Evolutionary conservation across 1,140 invertebrate species (phyloP), one percentile per base, ranked within the genome.

Genomic region (Spodoptera frugiperda): DNA sequence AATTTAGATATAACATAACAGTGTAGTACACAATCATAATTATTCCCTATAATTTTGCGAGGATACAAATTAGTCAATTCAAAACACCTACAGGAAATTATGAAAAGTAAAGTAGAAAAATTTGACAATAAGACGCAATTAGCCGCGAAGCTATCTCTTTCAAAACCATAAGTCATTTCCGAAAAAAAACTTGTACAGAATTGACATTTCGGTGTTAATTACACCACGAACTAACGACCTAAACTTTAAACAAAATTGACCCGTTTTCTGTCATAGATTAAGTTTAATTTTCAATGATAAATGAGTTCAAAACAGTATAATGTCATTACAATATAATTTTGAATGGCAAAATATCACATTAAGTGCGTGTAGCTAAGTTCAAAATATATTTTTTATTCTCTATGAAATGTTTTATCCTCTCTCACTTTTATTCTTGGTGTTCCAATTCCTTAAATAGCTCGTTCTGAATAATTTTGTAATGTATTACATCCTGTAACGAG

Each of bases 401-500:
- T 17, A 19, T 8, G 17, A 53, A 53, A 53, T 53, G 15, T 59
- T 39, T 33, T 39, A 59, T 59, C 14, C 14, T 6, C 15, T 15
- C 33, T 10, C n/a, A 15, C 25, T 33, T 59, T 54, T 9, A 54
- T 59, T 59, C 5, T 6, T 39, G 30, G 9, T 11, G 25, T n/a
- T 30, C 10, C 57, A 59, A 8, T 15, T 39, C 14, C 8, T 17
- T 15, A 59, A n/a, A 15, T 61, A 10, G 46, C 44, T 12, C 5
- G 8, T 2, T 25, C 3, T 49, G 63, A 67, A 49, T 67, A 67
- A 49, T 49, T 67, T 49, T 48, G 12, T 67, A 67, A 49, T 67
- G 44, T 67, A 67, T 67, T 48, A 67, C 39, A 49, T 63, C 15
- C 44, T 21, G 63, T 49, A n/a, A 67, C 44, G 39, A 48, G n/a